phyloP scores from a whole-genome alignment of 2,888 invertebrate species.

The Aphidoletes aphidimyza region DNA sequence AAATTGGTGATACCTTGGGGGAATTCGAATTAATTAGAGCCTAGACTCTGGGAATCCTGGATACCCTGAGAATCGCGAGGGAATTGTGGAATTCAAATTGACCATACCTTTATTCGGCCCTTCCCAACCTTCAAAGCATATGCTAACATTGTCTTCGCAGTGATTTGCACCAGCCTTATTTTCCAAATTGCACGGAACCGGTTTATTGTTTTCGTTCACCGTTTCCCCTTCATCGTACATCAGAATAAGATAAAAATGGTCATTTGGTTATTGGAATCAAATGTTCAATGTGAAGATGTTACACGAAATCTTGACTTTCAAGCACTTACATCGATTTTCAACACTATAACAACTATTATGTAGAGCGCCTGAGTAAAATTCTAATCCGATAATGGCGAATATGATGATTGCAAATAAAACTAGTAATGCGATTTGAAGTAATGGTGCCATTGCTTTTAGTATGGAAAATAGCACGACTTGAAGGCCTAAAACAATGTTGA shows the following conservation, averaged over 20 bases:
- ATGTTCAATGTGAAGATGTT: too few species aligned
- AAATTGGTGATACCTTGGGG: constrained; percentile 99
- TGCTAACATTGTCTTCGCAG: background rate
- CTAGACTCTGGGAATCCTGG: background rate
- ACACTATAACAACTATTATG: constrained; percentile 98
- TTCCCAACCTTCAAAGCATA: constrained; percentile 91
- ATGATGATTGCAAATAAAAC: constrained; percentile 99
- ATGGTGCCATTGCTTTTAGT: constrained; percentile 99
- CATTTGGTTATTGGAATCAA: too few species aligned
- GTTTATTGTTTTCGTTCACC: constrained; percentile 83
- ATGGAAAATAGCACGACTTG: constrained; percentile 99
- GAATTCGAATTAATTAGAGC: constrained; percentile 75
- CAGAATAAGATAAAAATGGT: background rate
- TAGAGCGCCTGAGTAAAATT: constrained; percentile 99
- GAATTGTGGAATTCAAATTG: too few species aligned
- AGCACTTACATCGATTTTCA: constrained; percentile 85
- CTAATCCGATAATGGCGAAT: constrained; percentile 99
- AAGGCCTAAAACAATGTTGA: constrained; percentile 78
- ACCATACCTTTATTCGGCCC: constrained; percentile 85
- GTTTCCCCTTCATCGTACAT: constrained; percentile 69
- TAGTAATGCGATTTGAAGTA: constrained; percentile 99
- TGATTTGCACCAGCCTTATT: constrained; percentile 4
- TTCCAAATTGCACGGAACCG: constrained; percentile 90
- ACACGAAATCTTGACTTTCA: too few species aligned
- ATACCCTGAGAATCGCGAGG: too few species aligned